Percentiles rank a stretch among this genome's conserved stretches.
Evolutionary conservation across 1,140 invertebrate genomes (phyloP).

Genomic region (Paraescarpia echinospica): DNA sequence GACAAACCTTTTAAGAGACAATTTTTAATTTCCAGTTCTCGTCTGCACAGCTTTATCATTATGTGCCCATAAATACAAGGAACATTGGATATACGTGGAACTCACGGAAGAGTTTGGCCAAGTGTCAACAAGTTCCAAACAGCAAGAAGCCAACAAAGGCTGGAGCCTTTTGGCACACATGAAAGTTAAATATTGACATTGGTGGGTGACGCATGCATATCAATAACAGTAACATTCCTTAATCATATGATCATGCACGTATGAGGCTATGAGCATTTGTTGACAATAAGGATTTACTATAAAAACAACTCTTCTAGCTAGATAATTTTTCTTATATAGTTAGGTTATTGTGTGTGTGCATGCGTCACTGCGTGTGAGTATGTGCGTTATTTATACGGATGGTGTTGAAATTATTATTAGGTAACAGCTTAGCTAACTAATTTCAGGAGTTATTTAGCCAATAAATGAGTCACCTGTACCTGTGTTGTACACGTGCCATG

Average conservation of each 20-base stretch:
- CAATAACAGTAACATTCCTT: slow-evolving; percentile 28
- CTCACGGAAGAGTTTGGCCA: not conserved
- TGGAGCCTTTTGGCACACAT: not conserved
- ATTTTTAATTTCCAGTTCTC: not conserved
- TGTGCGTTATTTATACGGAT: no score
- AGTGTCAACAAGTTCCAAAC: not conserved
- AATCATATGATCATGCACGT: not conserved
- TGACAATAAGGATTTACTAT: no score
- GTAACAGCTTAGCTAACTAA: no score
- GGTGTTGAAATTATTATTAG: no score
- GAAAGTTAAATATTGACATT: not conserved
- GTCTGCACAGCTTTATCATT: not conserved
- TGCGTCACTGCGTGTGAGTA: no score
- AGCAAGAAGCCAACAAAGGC: not conserved
- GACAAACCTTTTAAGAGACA: no score
- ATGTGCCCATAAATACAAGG: not conserved
- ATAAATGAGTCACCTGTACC: no score
- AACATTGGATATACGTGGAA: not conserved
- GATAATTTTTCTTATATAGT: no score
- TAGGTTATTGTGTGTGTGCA: no score
- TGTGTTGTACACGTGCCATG: no score
- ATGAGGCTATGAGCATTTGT: not conserved
- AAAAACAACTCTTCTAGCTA: not conserved
- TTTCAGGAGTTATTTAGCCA: no score
- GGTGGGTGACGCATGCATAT: not conserved